Evolutionary conservation across 2,888 invertebrate genomes (phyloP).

Genomic region (Cephus rjabovi): DNA sequence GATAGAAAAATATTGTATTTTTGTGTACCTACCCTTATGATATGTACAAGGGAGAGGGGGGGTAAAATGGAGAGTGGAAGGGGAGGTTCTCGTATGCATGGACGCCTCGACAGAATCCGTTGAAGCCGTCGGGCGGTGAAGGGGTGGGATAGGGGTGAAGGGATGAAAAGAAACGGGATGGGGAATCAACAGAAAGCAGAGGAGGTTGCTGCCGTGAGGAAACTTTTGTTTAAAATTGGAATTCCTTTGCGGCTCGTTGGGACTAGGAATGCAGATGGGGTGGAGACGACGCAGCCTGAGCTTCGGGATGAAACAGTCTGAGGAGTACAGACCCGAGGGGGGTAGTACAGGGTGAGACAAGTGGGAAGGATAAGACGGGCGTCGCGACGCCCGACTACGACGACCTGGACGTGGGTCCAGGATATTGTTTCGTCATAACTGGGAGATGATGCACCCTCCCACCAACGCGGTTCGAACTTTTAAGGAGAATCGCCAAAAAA

Average conservation of each 20-base stretch:
- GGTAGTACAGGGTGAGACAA: constrained; percentile 28
- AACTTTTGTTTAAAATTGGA: constrained; percentile 63
- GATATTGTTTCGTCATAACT: constrained; percentile 53
- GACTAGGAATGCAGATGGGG: constrained; percentile 60
- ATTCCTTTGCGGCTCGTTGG: constrained; percentile 62
- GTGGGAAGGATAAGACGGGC: constrained; percentile 13
- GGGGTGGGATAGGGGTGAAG: background rate
- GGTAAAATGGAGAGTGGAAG: background rate
- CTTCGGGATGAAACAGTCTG: background rate
- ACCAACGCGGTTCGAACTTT: background rate
- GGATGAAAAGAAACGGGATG: constrained; percentile 3
- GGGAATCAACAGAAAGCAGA: constrained; percentile 26
- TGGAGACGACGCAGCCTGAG: constrained; percentile 41
- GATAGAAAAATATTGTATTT: background rate
- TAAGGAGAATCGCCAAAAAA: background rate
- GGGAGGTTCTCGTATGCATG: constrained; percentile 38
- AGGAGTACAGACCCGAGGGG: too few relatives aligned
- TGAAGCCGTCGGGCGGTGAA: constrained; percentile 29
- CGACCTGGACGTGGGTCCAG: constrained; percentile 25
- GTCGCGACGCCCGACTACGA: constrained; percentile 1
- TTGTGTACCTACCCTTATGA: background rate
- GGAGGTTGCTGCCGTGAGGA: constrained; percentile 53
- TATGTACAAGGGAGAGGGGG: background rate
- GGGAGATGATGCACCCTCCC: constrained; percentile 32
- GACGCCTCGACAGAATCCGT: constrained; percentile 43